Percentiles rank a stretch among this genome's conserved stretches.
Evolutionary conservation across 2,888 invertebrate species (phyloP).

Genomic region (Clivina fossor): DNA sequence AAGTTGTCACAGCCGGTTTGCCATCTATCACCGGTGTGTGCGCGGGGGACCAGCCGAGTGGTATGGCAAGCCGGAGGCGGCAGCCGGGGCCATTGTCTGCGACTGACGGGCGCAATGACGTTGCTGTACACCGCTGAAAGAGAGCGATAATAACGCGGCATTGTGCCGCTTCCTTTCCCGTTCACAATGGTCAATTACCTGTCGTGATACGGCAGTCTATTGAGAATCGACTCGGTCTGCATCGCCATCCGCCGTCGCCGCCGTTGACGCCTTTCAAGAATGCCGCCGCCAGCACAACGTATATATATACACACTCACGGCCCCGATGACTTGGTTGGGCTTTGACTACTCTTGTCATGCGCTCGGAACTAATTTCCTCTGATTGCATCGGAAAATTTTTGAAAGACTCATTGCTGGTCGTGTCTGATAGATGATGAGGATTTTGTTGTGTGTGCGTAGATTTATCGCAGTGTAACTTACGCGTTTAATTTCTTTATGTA

Average conservation of each 20-base stretch:
- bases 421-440: not conserved
- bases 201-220: conserved; percentile 49
- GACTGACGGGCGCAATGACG: conserved; percentile 50
- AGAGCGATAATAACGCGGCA: conserved; percentile 50
- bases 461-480: not conserved
- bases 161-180: conserved; percentile 50
- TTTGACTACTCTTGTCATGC: conserved; percentile 3
- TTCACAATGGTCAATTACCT: conserved; percentile 52
- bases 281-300: too few species aligned
- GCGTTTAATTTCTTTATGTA: not conserved
- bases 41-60: conserved; percentile 34
- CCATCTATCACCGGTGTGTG: conserved; percentile 42
- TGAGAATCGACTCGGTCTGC: too few species aligned
- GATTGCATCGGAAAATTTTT: conserved; percentile 43
- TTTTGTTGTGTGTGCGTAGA: too few species aligned
- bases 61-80: conserved; percentile 37
- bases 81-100: conserved; percentile 36
- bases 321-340: too few species aligned
- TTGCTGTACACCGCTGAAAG: conserved; percentile 49
- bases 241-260: too few species aligned
- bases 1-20: conserved; percentile 46
- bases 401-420: conserved; percentile 38
- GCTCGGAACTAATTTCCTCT: conserved; percentile 45
- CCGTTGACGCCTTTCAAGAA: conserved; percentile 42
- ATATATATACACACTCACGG: too few species aligned